A percentile compares a stretch with the other conserved stretches of the same genome.
These are phyloP conservation scores for Augochlora pura DNA, from an alignment of 1,140 invertebrate genomes.

Conservation along the genomic window DNA sequence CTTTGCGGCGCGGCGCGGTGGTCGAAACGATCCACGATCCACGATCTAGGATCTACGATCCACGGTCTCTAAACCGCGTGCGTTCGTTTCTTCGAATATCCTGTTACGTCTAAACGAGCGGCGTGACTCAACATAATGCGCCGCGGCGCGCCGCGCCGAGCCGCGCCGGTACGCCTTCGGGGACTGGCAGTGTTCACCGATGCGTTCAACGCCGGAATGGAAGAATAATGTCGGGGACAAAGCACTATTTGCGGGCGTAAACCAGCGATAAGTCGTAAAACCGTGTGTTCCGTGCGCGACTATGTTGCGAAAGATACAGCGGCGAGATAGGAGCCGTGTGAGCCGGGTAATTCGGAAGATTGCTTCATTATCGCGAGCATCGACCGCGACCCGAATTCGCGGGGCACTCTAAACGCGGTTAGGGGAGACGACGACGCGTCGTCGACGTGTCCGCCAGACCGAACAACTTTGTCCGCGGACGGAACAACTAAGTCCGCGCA, in stretches of 20 bases:
- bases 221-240: constrained; percentile 44
- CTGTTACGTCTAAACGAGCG: neutral
- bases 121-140: constrained; percentile 9
- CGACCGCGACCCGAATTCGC: constrained; percentile 14
- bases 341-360: constrained; percentile 23
- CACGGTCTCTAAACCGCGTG: neutral
- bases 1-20: too few relatives aligned
- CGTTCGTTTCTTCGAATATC: constrained; percentile 1
- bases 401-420: too few relatives aligned
- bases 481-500: too few relatives aligned
- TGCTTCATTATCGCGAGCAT: neutral
- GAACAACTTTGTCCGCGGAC: too few relatives aligned
- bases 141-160: neutral
- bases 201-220: constrained; percentile 44
- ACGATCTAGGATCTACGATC: neutral
- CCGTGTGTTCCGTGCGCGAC: constrained; percentile 3
- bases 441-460: too few relatives aligned
- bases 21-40: too few relatives aligned
- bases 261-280: constrained; percentile 40
- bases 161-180: neutral
- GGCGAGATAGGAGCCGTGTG: constrained; percentile 6
- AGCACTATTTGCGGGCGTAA: constrained; percentile 26
- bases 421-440: too few relatives aligned
- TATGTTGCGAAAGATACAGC: constrained; percentile 43
- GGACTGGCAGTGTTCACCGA: constrained; percentile 22